Conservation (phyloP, 2,888 invertebrate species). For the Heteropelma amictum region DNA sequence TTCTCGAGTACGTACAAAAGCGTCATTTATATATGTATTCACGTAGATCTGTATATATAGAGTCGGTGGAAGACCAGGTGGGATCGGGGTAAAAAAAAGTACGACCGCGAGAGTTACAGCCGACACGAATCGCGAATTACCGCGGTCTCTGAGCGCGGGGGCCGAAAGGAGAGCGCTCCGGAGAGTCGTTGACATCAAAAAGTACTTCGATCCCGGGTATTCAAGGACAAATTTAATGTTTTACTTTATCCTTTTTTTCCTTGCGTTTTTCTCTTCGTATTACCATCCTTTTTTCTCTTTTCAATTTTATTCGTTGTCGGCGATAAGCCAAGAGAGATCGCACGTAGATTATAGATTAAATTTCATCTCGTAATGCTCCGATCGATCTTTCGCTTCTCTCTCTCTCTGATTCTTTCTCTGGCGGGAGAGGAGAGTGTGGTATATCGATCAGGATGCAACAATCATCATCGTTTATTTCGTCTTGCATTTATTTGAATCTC, state of each 20-base stretch:
- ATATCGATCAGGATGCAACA: constrained; percentile 44
- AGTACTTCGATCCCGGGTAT: constrained; percentile 72
- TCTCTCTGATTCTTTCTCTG: no score
- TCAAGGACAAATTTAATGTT: constrained; percentile 35
- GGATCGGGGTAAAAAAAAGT: constrained; percentile 55
- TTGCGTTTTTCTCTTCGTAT: neutral
- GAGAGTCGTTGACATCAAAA: constrained; percentile 74
- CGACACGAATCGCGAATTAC: constrained; percentile 76
- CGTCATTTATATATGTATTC: neutral
- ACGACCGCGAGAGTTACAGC: constrained; percentile 70
- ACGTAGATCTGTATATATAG: neutral
- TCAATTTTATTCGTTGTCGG: constrained; percentile 4
- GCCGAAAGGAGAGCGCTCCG: constrained; percentile 65
- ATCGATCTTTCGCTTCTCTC: constrained; percentile 18
- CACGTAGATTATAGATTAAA: constrained; percentile 42
- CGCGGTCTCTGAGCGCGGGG: constrained; percentile 54
- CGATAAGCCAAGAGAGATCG: constrained; percentile 34
- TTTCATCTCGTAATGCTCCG: constrained; percentile 43
- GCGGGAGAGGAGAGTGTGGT: neutral
- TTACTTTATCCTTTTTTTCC: neutral
- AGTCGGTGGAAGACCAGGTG: constrained; percentile 56
- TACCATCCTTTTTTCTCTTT: neutral
- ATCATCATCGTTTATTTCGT: constrained; percentile 44
- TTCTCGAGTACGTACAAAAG: neutral
- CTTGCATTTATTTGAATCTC: constrained; percentile 18